Base-by-base conservation (phyloP, 2,113 vertebrate species). In the Apteryx owenii region DNA sequence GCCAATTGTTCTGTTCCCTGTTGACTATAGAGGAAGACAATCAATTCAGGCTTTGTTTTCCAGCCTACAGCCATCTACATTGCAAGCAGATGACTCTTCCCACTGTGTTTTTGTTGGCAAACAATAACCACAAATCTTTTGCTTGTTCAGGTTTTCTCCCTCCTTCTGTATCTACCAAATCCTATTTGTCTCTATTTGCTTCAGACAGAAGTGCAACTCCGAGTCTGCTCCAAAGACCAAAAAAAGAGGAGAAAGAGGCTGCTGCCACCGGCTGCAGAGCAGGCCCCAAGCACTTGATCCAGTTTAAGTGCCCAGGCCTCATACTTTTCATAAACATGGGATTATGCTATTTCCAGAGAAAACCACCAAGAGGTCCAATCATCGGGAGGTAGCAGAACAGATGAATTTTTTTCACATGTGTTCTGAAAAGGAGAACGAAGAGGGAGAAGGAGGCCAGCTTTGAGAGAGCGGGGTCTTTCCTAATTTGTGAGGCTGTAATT, bases 41-140 rank as follows among this genome's bases (percentile, higher is more conserved):
- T 90, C 72, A 95, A 96, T 92, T 21, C 80, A 29, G 72, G 86
- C 86, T 97, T 93, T 97, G 93, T 97, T 96, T 92, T 36, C 94
- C 83, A 62, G 79, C 90, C 90, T 76, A 21, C 78, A 87, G 62
- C 44, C 86, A 19, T 6, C 36, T 50, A 54, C 77, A 78, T 85
- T 85, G 66, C 88, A 58, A 80, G 10, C 1, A 36, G 95, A 88
- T 80, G 83, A 78, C 13, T 60, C 93, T 90, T 73, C 83, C 89
- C 26, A 0, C 33, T 87, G 51, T 95, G 89, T 95, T 97, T 96
- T 56, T 22, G 0, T 72, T 91, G 94, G 95, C 91, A 90, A 87
- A 78, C 3, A 31, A 28, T 33, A 54, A 6, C 4, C n/a, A 50
- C 6, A 28, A 87, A 85, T 19, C 84, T 72, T 81, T 23, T 72